Conservation (phyloP, 2,797 vertebrate species). For the Mus caroli region DNA sequence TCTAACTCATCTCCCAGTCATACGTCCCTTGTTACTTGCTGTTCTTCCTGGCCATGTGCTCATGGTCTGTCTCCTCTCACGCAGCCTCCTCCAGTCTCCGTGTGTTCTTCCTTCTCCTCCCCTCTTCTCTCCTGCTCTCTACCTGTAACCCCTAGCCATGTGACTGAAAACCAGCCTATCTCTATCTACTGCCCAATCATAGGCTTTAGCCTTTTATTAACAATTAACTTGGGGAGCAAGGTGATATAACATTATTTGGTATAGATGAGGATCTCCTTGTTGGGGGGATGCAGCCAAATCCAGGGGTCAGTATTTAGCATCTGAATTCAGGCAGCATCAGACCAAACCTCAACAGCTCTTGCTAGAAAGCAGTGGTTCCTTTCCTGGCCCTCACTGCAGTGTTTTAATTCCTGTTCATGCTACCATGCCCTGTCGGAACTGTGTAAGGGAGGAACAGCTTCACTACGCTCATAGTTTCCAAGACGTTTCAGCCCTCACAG, state of each 20-base stretch:
- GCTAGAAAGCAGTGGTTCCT: neutral
- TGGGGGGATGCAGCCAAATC: neutral
- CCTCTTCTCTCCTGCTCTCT: neutral
- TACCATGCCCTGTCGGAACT: neutral
- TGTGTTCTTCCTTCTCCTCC: neutral
- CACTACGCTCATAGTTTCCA: neutral
- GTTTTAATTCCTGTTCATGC: neutral
- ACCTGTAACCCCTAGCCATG: neutral
- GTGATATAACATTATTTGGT: neutral
- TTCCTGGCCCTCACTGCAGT: neutral
- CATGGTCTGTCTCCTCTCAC: neutral
- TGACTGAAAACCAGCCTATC: neutral
- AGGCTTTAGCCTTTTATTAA: neutral
- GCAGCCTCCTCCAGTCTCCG: neutral
- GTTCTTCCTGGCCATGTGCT: neutral
- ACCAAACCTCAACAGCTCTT: neutral
- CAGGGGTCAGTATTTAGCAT: neutral
- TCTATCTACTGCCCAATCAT: neutral
- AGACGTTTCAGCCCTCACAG: neutral
- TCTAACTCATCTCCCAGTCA: neutral
- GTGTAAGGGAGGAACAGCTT: neutral
- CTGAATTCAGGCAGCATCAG: neutral
- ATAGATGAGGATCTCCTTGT: neutral
- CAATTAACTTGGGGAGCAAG: neutral
- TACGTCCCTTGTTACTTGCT: neutral